Conservation (phyloP, 2,888 invertebrate species). For the Hirtodrosophila histrioides region DNA sequence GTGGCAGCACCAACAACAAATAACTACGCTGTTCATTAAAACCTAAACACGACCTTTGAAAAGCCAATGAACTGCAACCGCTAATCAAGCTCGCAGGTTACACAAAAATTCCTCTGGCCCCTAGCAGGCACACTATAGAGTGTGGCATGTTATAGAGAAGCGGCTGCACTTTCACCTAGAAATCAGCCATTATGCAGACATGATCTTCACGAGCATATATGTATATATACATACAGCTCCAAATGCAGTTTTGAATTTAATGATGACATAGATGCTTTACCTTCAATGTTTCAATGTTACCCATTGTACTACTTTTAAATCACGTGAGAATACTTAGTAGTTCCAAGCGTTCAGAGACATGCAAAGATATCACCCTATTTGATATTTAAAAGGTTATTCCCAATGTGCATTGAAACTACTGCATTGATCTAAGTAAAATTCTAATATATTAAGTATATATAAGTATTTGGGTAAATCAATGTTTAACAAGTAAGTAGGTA, state of each 20-base stretch:
- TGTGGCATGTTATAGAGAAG: neutral
- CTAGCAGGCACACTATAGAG: neutral
- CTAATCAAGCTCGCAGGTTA: constrained; percentile 73
- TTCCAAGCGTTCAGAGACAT: no score
- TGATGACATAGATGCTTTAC: neutral
- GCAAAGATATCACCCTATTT: no score
- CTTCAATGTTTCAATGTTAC: no score
- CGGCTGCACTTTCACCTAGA: constrained; percentile 33
- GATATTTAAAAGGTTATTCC: no score
- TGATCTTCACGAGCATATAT: constrained; percentile 27
- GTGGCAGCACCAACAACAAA: constrained; percentile 41
- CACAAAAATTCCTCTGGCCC: constrained; percentile 2
- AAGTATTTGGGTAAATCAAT: no score
- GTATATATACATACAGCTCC: neutral
- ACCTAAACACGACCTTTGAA: constrained; percentile 61
- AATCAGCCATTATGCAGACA: neutral
- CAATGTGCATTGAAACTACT: no score
- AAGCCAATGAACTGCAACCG: constrained; percentile 78
- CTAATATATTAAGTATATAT: no score
- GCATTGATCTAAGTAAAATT: no score
- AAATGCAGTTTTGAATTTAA: neutral
- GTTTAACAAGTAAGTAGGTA: no score
- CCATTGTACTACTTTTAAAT: no score
- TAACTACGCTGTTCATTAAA: constrained; percentile 27
- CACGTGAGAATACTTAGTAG: no score